A percentile compares a stretch with the other conserved stretches of the same genome.
These are phyloP conservation scores for Eledone cirrhosa DNA, from an alignment of 2,888 invertebrate species.

Conservation along the genomic window DNA sequence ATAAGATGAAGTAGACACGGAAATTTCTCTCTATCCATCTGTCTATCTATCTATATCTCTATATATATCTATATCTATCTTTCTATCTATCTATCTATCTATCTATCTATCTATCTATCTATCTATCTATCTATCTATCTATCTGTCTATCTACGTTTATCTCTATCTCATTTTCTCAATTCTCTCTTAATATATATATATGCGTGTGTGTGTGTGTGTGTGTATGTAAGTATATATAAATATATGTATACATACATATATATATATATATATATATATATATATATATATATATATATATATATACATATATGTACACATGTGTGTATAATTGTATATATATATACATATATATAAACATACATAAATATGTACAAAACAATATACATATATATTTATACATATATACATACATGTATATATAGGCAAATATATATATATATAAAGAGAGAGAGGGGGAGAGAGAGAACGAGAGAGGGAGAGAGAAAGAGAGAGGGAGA, in stretches of 20 bases:
- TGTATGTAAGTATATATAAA: neutral
- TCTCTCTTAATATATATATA: neutral
- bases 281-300: slow-evolving; percentile 1
- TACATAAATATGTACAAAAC: neutral
- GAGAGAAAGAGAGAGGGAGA: no score
- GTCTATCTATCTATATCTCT: no score
- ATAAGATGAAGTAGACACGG: no score
- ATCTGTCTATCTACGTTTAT: no score
- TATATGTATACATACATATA: neutral
- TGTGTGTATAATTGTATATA: neutral
- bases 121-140: neutral
- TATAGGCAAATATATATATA: neutral
- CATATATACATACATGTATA: neutral
- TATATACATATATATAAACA: neutral
- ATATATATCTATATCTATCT: no score
- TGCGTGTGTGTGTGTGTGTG: neutral
- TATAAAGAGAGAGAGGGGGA: no score
- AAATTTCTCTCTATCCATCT: no score
- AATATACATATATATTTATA: neutral
- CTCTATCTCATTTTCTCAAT: no score
- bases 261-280: neutral
- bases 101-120: neutral
- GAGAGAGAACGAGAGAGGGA: no score
- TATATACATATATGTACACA: neutral
- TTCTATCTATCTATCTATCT: no score